A percentile compares a stretch with the other conserved stretches of the same genome.
Conservation (phyloP, 2,888 invertebrate genomes). For the Oxycera nigricornis region DNA sequence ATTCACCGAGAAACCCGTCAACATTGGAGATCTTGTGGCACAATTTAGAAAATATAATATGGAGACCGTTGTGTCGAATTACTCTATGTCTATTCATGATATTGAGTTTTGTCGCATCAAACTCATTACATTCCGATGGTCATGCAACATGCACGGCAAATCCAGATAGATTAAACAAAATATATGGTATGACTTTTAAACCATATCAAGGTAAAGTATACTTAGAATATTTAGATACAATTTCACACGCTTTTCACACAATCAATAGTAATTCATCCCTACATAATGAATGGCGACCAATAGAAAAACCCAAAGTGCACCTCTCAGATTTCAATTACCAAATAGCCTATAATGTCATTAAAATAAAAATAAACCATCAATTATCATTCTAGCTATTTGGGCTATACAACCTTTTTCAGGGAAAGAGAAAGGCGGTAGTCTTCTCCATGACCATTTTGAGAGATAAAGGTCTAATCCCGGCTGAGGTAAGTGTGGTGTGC, state of each 20-base stretch:
- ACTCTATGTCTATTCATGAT: background rate
- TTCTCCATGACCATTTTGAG: too few relatives aligned
- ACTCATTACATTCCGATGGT: slow-evolving; percentile 32
- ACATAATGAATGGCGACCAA: background rate
- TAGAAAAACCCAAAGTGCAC: too few relatives aligned
- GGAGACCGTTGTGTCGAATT: background rate
- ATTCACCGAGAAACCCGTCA: slow-evolving; percentile 14
- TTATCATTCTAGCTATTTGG: too few relatives aligned
- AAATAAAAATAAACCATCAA: too few relatives aligned
- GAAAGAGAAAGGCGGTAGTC: too few relatives aligned
- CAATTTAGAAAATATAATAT: background rate
- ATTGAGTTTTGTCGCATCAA: slow-evolving; percentile 17
- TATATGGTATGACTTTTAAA: background rate
- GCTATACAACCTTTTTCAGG: too few relatives aligned
- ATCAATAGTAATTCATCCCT: background rate
- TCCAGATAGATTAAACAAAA: background rate
- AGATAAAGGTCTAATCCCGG: too few relatives aligned
- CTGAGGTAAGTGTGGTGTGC: too few relatives aligned
- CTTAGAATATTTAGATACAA: background rate
- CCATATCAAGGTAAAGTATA: background rate
- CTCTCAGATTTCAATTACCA: too few relatives aligned
- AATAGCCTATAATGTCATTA: too few relatives aligned
- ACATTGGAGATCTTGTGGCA: background rate
- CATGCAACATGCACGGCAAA: background rate
- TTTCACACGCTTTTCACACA: background rate